Conservation (phyloP, 2,113 vertebrate genomes). For the Phodopus roborovskii region DNA sequence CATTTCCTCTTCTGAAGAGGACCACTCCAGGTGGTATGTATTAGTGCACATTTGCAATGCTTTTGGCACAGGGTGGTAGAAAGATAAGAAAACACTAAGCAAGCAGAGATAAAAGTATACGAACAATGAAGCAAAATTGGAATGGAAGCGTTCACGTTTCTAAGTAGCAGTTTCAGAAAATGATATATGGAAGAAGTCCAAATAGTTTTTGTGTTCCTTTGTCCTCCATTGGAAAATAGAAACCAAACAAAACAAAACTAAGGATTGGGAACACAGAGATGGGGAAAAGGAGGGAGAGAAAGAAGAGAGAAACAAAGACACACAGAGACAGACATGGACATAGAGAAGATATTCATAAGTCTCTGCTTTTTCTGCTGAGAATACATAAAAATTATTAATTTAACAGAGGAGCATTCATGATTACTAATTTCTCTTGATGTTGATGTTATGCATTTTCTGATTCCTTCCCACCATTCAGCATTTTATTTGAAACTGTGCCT, state of each 20-base stretch:
- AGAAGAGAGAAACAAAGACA: background rate
- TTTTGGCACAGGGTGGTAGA: conserved; percentile 26
- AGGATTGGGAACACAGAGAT: background rate
- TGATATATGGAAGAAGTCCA: background rate
- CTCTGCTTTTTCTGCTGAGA: background rate
- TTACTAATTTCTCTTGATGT: background rate
- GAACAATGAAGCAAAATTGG: conserved; percentile 47
- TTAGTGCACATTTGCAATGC: conserved; percentile 61
- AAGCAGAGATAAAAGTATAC: conserved; percentile 58
- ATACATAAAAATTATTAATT: background rate
- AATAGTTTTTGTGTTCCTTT: background rate
- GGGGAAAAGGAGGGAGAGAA: background rate
- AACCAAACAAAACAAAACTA: no score
- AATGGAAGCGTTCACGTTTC: conserved; percentile 39
- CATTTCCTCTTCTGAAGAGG: conserved; percentile 30
- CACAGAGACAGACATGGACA: background rate
- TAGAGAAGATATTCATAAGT: background rate
- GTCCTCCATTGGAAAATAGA: background rate
- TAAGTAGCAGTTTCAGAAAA: conserved; percentile 30
- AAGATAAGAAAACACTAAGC: conserved; percentile 73
- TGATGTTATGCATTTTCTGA: background rate
- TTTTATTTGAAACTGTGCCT: conserved; percentile 34
- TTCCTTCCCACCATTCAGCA: background rate
- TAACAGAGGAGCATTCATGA: background rate
- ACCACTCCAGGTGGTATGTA: conserved; percentile 61